A percentile compares a stretch with the other conserved stretches of the same genome.
These are phyloP conservation scores for Acanthis flammea DNA, from an alignment of 2,797 vertebrate species.

Conservation along the genomic window DNA sequence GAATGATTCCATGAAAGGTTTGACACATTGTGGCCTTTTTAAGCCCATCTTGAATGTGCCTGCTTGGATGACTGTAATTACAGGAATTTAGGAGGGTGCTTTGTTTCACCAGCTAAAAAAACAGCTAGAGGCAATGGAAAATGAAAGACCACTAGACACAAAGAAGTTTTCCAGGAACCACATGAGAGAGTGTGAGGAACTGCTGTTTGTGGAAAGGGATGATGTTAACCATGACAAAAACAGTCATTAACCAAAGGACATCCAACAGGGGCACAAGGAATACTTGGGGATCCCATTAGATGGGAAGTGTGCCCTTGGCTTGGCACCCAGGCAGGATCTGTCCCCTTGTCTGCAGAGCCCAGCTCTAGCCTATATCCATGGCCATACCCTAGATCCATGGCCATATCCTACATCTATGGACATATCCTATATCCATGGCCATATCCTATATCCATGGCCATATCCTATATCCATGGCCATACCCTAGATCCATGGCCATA, in stretches of 20 bases:
- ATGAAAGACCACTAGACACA: neutral
- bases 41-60: neutral
- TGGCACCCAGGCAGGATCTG: neutral
- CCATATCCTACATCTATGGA: rapidly evolving
- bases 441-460: neutral
- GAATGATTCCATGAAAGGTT: neutral
- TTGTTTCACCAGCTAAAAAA: neutral
- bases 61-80: slow-evolving; percentile 12
- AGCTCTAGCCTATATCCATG: rapidly evolving
- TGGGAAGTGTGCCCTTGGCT: neutral
- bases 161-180: neutral
- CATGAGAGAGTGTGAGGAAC: neutral
- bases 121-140: neutral
- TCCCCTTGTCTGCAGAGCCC: neutral
- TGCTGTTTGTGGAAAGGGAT: neutral
- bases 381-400: neutral
- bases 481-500: rapidly evolving
- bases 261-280: neutral
- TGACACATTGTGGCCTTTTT: neutral
- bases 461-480: rapidly evolving
- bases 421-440: too few species aligned
- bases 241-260: neutral
- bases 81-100: neutral
- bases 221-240: neutral
- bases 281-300: neutral